Base-by-base conservation (phyloP, 1,140 invertebrate genomes). In the Achroia grisella region DNA sequence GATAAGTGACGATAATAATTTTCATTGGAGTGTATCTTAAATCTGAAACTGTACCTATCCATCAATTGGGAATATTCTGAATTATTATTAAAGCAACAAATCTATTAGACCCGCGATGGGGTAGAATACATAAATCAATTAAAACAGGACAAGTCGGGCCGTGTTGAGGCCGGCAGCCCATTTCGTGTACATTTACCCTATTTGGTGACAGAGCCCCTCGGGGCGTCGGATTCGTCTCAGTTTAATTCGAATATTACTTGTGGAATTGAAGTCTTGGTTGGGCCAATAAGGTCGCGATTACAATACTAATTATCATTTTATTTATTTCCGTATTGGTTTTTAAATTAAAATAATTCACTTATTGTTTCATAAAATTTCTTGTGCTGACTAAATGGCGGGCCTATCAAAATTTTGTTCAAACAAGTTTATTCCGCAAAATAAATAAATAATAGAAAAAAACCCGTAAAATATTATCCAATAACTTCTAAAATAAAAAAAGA, bases 231-330 rank as follows among this genome's bases (percentile, higher is more conserved):
- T 62, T 76, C 69, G 65, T 65, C 71, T 70, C 61, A 58, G 64
- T 67, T 74, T 72, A 71, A 76, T 76, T 76, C 72, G 68, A 74
- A 77, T 79, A 79, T 76, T 73, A 73, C 71, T 74, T 75, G 71
- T 70, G 71, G 71, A 67, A 79, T 71, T 72, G 71, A 64, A 64
- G 62, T 46, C 52, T 53, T 10, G 46, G 48, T 56, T 34, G 54
- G 62, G 68, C 59, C 45, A 55, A 5, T 30, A 44, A 14, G 41
- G 2, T 30, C n/a, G 35, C 29, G 41, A 37, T 23, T 23, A 23
- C 17, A 2, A 23, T 2, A 6, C 2, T 2, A 6, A 6, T 23
- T 23, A n/a, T n/a, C n/a, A n/a, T n/a, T n/a, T n/a, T n/a, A n/a
- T n/a, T n/a, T n/a, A n/a, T n/a, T n/a, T n/a, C n/a, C n/a, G n/a